Percentiles rank a stretch among this genome's conserved stretches.
phyloP scores from a whole-genome alignment of 1,140 invertebrate genomes.

The Cyrtorhinus lividipennis region DNA sequence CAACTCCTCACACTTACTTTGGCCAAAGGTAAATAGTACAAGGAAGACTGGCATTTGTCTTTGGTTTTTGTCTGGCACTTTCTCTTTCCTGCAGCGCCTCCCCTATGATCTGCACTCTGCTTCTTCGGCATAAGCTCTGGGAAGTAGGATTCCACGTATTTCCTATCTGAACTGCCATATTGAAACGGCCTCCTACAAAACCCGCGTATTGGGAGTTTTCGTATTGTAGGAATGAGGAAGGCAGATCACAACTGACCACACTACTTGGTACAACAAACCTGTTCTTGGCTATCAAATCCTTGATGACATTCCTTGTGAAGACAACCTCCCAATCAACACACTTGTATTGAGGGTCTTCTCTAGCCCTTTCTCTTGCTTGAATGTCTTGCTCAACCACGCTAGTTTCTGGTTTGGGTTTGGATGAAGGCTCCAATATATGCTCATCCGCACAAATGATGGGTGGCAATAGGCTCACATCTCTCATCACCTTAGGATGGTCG shows the following conservation, averaged over 20 bases:
- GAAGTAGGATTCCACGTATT: neutral
- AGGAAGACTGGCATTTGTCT: too few relatives aligned
- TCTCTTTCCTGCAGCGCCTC: too few relatives aligned
- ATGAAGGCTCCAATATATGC: neutral
- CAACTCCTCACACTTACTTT: too few relatives aligned
- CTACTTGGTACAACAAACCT: too few relatives aligned
- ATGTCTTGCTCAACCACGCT: neutral
- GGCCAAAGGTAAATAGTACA: too few relatives aligned
- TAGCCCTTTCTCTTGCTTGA: neutral
- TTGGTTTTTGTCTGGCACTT: too few relatives aligned
- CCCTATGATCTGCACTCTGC: too few relatives aligned
- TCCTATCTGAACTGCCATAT: neutral
- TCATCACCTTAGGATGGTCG: too few relatives aligned
- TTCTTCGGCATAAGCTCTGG: neutral
- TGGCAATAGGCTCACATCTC: neutral
- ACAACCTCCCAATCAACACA: neutral
- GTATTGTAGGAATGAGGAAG: too few relatives aligned
- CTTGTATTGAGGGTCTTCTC: neutral
- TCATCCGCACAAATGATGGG: neutral
- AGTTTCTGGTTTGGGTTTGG: neutral
- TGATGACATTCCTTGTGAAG: slow-evolving; percentile 2
- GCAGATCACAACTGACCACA: too few relatives aligned
- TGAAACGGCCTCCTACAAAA: neutral
- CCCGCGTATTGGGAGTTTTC: neutral
- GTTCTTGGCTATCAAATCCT: neutral